Percentiles rank a stretch among this genome's conserved stretches.
phyloP scores from a whole-genome alignment of 2,113 vertebrate species.

The Campylomormyrus numenius region DNA sequence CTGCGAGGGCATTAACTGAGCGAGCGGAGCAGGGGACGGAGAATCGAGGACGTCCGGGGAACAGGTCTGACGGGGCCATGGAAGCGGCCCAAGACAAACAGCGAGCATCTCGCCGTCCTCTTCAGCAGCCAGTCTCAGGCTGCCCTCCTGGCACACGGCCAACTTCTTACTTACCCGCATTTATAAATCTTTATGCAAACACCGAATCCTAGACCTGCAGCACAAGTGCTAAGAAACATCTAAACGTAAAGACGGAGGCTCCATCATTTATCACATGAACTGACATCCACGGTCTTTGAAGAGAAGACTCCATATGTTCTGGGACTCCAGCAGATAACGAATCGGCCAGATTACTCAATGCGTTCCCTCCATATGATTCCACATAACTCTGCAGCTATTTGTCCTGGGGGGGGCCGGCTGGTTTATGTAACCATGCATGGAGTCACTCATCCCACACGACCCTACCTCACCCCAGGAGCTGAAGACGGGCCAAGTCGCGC shows the following conservation, averaged over 20 bases:
- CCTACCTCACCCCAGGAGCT: neutral
- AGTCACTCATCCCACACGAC: neutral
- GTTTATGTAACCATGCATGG: neutral
- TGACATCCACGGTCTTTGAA: neutral
- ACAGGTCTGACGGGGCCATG: neutral
- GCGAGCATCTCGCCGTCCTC: neutral
- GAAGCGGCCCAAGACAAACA: neutral
- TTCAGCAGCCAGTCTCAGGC: neutral
- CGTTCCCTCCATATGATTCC: neutral
- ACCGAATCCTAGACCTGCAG: neutral
- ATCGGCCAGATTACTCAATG: neutral
- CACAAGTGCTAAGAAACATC: neutral
- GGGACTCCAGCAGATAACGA: neutral
- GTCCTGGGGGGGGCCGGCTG: neutral
- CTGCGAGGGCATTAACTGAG: neutral
- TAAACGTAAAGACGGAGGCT: neutral
- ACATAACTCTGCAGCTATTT: neutral
- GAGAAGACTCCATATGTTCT: neutral
- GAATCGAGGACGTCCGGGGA: neutral
- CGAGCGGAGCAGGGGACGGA: neutral
- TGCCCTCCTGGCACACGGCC: neutral
- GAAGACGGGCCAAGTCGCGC: neutral
- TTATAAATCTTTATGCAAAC: neutral
- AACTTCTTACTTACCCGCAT: neutral
- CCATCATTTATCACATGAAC: neutral